A percentile compares a stretch with the other conserved stretches of the same genome.
Evolutionary conservation across 1,140 invertebrate species (phyloP).

Genomic region (Ectropis grisescens): DNA sequence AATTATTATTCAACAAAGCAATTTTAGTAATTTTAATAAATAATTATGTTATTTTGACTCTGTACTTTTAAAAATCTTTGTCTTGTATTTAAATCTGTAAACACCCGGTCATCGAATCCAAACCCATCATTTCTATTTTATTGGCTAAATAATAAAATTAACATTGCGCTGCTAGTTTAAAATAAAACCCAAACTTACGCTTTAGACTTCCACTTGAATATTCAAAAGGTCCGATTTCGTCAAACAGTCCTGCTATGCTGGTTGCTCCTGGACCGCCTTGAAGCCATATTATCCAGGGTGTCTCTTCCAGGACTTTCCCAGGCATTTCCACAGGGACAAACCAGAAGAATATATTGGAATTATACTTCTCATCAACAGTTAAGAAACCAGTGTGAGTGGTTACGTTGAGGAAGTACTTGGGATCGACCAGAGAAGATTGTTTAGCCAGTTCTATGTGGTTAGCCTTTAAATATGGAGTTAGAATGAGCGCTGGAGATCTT

Average conservation of each 20-base stretch:
- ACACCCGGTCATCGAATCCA: too few species aligned
- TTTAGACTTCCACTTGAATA: conserved; percentile 28
- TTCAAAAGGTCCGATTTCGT: conserved; percentile 75
- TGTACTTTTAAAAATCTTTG: too few species aligned
- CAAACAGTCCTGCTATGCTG: conserved; percentile 78
- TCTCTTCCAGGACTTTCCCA: conserved; percentile 36
- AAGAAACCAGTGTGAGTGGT: conserved; percentile 44
- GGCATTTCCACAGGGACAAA: conserved; percentile 79
- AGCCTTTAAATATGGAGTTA: conserved; percentile 30
- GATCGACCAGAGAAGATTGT: conserved; percentile 26
- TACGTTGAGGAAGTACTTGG: conserved; percentile 23
- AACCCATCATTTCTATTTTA: too few species aligned
- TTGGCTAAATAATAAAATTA: too few species aligned
- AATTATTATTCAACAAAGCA: too few species aligned
- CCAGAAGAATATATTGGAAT: conserved; percentile 91
- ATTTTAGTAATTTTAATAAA: too few species aligned
- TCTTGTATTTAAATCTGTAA: too few species aligned
- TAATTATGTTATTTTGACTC: too few species aligned
- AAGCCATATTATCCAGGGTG: conserved; percentile 85
- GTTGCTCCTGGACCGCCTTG: conserved; percentile 81
- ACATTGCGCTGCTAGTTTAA: too few species aligned
- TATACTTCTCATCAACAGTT: conserved; percentile 74
- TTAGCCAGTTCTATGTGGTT: conserved; percentile 24
- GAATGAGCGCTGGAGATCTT: conserved; percentile 17
- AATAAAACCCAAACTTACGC: conserved; percentile 21